Evolutionary conservation across 2,888 invertebrate species (phyloP), one percentile per base, ranked within the genome.

Genomic region (Apamea monoglypha): DNA sequence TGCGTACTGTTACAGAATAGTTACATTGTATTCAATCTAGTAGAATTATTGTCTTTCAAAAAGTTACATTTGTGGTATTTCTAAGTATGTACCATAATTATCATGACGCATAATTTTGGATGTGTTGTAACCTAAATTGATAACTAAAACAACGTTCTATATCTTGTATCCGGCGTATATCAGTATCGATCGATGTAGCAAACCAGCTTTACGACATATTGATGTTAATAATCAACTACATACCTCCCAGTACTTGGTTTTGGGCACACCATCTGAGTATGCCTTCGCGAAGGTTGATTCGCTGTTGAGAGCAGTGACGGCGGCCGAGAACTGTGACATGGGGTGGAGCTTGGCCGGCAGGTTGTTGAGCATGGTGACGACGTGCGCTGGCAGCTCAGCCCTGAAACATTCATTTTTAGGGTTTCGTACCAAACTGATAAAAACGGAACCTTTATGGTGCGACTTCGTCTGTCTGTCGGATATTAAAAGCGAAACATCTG

Each of bases 261-360:
- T 99, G 95, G 98, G 98, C 0, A 99, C 98, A 67, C 99, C 99
- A 87, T 98, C 98, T 25, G 98, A 96, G 96, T 99, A 99, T 0
- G 99, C 99, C 94, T 98, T 98, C 18, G 98, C 98, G 96, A 99
- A 99, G 93, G 98, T 98, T 92, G 99, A 99, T 96, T 99, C 99
- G 92, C 98, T 98, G 97, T 99, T 99, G 87, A 99, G 97, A 6
- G 98, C 98, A 32, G 99, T 99, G 88, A 99, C 98, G 47, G 99
- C 99, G 2, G 99, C 98, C 47, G 98, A 98, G 94, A 99, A 98
- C 96, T 99, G 99, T 0, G 99, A 98, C 99, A 99, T 99, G 2
- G 99, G 99, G 94, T 99, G 99, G 79, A 99, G 97, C 91, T 98
- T 98, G 91, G 97, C 97, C 29, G 99, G 99, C 96, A 99, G 98